phyloP scores from a whole-genome alignment of 2,113 vertebrate species.

The Pteronura brasiliensis region DNA sequence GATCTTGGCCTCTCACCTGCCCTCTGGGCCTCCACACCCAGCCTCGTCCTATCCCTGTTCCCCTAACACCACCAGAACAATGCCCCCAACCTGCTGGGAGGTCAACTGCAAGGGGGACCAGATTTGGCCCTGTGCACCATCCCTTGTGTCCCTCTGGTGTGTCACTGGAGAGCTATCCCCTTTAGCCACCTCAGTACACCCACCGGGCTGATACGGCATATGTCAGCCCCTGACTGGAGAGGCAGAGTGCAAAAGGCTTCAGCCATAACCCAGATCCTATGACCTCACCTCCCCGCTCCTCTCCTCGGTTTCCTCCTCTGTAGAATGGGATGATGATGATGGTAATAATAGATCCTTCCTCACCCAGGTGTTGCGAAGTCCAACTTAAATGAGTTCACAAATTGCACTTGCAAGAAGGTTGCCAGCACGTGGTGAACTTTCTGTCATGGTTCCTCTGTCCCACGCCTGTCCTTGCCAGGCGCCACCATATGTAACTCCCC shows the following conservation, averaged over 20 bases:
- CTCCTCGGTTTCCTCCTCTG: neutral
- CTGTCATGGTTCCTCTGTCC: neutral
- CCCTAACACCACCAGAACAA: neutral
- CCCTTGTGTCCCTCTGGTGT: too few species aligned
- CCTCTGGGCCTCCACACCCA: neutral
- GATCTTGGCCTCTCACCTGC: neutral
- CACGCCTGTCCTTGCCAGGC: neutral
- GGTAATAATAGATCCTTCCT: neutral
- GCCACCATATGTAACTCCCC: too few species aligned
- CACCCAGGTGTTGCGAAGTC: neutral
- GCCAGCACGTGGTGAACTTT: neutral
- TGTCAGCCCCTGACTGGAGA: neutral
- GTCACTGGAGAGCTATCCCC: neutral
- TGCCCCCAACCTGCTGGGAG: too few species aligned
- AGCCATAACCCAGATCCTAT: neutral
- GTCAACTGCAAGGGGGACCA: neutral
- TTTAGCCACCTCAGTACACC: neutral
- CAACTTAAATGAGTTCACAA: neutral
- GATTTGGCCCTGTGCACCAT: neutral
- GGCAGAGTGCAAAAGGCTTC: neutral
- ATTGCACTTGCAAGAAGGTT: neutral
- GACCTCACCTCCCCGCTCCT: neutral
- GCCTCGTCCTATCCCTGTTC: neutral
- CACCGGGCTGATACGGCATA: neutral
- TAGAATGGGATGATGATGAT: neutral